phyloP scores from a whole-genome alignment of 2,888 invertebrate species.

The Thera britannica region DNA sequence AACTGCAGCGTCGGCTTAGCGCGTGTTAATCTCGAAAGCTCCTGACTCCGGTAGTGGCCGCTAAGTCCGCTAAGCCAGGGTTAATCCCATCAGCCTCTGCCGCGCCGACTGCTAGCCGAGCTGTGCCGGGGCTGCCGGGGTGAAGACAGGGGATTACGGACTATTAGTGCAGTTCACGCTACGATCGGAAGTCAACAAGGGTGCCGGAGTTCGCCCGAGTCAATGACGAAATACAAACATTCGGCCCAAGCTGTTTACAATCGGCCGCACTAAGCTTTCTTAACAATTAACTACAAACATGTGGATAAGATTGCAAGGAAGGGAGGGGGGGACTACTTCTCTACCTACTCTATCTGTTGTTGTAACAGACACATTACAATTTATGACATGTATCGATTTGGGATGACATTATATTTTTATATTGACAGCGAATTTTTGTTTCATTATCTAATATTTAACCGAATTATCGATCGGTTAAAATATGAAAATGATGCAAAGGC shows the following conservation, averaged over 20 bases:
- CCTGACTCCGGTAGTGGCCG: constrained; percentile 16
- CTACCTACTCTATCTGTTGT: too few species aligned
- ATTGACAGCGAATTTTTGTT: too few species aligned
- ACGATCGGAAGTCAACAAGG: constrained; percentile 39
- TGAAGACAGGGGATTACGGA: constrained; percentile 25
- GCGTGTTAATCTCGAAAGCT: constrained; percentile 33
- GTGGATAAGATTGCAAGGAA: background rate
- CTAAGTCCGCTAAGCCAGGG: constrained; percentile 35
- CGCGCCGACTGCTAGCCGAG: background rate
- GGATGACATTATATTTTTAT: too few species aligned
- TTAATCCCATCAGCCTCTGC: constrained; percentile 18
- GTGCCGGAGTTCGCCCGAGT: constrained; percentile 12
- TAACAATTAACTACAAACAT: constrained; percentile 4
- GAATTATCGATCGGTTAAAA: too few species aligned
- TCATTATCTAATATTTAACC: too few species aligned
- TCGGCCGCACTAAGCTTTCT: constrained; percentile 11
- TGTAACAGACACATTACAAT: too few species aligned
- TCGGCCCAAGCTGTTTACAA: constrained; percentile 7
- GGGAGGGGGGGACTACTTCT: too few species aligned
- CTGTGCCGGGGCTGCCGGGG: constrained; percentile 2
- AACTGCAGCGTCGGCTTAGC: constrained; percentile 33
- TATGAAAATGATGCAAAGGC: too few species aligned
- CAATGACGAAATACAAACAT: constrained; percentile 17
- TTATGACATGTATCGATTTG: too few species aligned
- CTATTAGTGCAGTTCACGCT: constrained; percentile 22